Percentiles rank a stretch among this genome's conserved stretches.
Evolutionary conservation across 1,140 invertebrate genomes (phyloP).

Genomic region (Trissolcus basalis): DNA sequence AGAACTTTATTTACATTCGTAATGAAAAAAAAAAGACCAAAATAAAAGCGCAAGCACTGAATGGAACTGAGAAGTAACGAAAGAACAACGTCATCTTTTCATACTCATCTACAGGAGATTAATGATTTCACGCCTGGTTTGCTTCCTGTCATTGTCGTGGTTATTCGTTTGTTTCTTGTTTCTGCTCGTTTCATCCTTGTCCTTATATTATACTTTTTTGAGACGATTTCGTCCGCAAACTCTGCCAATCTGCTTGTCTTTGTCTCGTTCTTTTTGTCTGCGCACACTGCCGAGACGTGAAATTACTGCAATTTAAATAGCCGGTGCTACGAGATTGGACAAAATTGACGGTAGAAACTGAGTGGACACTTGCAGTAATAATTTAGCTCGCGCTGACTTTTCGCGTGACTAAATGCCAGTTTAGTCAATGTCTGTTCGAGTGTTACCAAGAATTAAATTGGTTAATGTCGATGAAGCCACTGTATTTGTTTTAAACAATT

Average conservation of each 20-base stretch:
- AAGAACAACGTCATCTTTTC: conserved; percentile 65
- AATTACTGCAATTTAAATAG: conserved; percentile 56
- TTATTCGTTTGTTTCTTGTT: conserved; percentile 59
- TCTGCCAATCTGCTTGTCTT: conserved; percentile 34
- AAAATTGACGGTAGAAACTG: conserved; percentile 54
- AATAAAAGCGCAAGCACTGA: too few species aligned
- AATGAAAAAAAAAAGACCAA: too few species aligned
- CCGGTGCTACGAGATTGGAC: conserved; percentile 47
- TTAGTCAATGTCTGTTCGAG: conserved; percentile 44
- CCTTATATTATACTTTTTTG: conserved; percentile 32
- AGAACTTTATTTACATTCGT: too few species aligned
- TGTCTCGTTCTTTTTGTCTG: conserved; percentile 33
- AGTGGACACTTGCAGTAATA: conserved; percentile 54
- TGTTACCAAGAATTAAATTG: conserved; percentile 43
- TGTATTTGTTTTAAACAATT: conserved; percentile 31
- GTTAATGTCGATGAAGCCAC: conserved; percentile 23
- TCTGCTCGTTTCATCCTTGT: conserved; percentile 35
- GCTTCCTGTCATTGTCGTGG: conserved; percentile 70
- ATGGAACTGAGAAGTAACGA: conserved; percentile 22
- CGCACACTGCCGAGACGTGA: conserved; percentile 45
- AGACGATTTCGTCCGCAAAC: conserved; percentile 23
- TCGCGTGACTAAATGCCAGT: conserved; percentile 56
- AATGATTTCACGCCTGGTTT: conserved; percentile 75
- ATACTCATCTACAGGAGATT: conserved; percentile 71
- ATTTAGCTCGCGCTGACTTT: conserved; percentile 50